phyloP scores from a whole-genome alignment of 1,140 invertebrate species.

The Zaprionus camerounensis region DNA sequence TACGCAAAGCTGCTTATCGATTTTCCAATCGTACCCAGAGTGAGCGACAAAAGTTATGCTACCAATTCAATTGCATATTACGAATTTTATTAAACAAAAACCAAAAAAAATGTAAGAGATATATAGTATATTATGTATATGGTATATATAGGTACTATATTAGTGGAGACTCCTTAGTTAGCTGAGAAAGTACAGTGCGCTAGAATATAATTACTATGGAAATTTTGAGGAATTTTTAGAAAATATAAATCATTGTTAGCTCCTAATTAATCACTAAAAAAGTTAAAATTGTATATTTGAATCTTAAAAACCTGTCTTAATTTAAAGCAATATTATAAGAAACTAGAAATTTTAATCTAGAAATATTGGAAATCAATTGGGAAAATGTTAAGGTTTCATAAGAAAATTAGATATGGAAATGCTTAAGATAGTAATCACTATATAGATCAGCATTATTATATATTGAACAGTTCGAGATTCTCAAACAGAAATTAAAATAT shows the following conservation, averaged over 20 bases:
- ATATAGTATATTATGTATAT: not conserved
- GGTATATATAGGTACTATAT: slow-evolving; percentile 10
- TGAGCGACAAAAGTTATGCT: slow-evolving; percentile 35
- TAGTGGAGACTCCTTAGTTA: not conserved
- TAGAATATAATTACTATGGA: not conserved
- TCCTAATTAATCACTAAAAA: no score
- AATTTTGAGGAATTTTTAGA: no score
- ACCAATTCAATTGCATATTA: slow-evolving; percentile 4
- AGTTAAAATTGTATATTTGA: no score
- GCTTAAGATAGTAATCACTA: accelerated
- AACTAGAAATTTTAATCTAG: no score
- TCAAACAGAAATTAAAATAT: no score
- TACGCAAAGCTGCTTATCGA: slow-evolving; percentile 63
- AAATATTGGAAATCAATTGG: not conserved
- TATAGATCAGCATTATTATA: no score
- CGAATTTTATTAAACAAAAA: slow-evolving; percentile 6
- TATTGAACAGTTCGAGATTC: not conserved
- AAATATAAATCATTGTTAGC: no score
- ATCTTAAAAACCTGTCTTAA: no score
- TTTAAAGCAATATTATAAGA: no score
- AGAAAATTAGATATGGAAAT: no score
- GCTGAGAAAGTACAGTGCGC: not conserved
- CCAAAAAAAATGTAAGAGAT: not conserved
- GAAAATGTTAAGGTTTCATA: not conserved
- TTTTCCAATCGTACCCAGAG: slow-evolving; percentile 51